Conservation (phyloP, 2,888 invertebrate genomes). For the Geophilus truncorum region DNA sequence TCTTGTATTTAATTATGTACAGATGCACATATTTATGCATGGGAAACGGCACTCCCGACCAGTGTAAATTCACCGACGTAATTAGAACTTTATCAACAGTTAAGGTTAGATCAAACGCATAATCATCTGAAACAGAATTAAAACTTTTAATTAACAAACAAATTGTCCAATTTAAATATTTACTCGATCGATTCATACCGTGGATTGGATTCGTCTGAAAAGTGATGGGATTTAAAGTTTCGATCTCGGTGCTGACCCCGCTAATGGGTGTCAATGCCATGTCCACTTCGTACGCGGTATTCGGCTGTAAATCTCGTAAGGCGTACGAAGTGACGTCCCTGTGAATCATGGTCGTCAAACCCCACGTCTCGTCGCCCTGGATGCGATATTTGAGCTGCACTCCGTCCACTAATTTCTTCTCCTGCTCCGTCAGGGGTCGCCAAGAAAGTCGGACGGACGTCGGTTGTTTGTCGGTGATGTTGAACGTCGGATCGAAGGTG, state of each 20-base stretch:
- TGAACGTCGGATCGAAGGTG: slow-evolving; percentile 66
- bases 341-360: slow-evolving; percentile 77
- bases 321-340: slow-evolving; percentile 71
- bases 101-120: slow-evolving; percentile 72
- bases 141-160: background rate
- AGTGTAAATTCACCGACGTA: slow-evolving; percentile 69
- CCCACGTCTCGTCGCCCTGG: slow-evolving; percentile 65
- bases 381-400: slow-evolving; percentile 81
- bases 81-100: slow-evolving; percentile 71
- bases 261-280: slow-evolving; percentile 78
- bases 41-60: slow-evolving; percentile 81
- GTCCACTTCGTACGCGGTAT: slow-evolving; percentile 74
- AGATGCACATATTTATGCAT: slow-evolving; percentile 86
- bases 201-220: slow-evolving; percentile 66
- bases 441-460: slow-evolving; percentile 72
- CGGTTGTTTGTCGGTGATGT: slow-evolving; percentile 68
- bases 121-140: slow-evolving; percentile 60
- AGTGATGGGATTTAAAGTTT: slow-evolving; percentile 64
- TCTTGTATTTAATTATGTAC: slow-evolving; percentile 76
- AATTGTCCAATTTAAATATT: background rate
- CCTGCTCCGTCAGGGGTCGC: slow-evolving; percentile 74
- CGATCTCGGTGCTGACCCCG: slow-evolving; percentile 69
- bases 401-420: slow-evolving; percentile 78
- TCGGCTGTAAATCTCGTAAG: slow-evolving; percentile 70
- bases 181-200: slow-evolving; percentile 49